Base-by-base conservation (phyloP, 2,888 invertebrate genomes). In the Tetranychus truncatus region DNA sequence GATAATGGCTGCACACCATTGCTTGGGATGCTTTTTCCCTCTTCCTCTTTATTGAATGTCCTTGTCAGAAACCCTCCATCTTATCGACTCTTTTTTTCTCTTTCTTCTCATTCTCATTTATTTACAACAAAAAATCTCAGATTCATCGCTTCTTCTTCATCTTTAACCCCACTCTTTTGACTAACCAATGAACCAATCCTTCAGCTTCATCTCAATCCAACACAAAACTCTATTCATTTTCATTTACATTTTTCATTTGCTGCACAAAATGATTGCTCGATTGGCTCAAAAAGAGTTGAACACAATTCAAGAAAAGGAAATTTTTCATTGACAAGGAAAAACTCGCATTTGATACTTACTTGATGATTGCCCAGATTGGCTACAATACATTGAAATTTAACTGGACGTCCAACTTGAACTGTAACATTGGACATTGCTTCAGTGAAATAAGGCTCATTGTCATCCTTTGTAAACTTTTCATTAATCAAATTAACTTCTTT, bases 371-470 rank as follows among this genome's bases (percentile, higher is more conserved):
- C 87, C 77, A 93, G 87, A 84, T 92, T 91, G 84, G 92, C 91
- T 76, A 92, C 91, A 80, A 92, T 90, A 83, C 93, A 93, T 77
- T 91, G 90, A 78, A 93, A 86, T 46, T 91, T 85, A 21, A 92
- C 92, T 84, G 92, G 91, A 74, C 90, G 86, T 46, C 92, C 92
- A 75, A 91, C 88, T 67, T 91, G 90, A 78, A 92, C 92, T 21
- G 93, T 93, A 79, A 92, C 91, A 84, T 93, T 93, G 75, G 90
- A 89, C 80, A 93, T 91, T 74, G 90, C 89, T 81, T 92, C 92
- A 78, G 91, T 90, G 83, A 93, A 92, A 80, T 89, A 74, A 21
- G 77, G 76, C 55, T 67, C 15, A 55, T 55, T 55, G 15, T 55
- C 15, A 55, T 55, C 34, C 34, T 34, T 34, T 34, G 34, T 34